Conservation (phyloP, 2,888 invertebrate genomes). For the Leptopilina syphax region DNA sequence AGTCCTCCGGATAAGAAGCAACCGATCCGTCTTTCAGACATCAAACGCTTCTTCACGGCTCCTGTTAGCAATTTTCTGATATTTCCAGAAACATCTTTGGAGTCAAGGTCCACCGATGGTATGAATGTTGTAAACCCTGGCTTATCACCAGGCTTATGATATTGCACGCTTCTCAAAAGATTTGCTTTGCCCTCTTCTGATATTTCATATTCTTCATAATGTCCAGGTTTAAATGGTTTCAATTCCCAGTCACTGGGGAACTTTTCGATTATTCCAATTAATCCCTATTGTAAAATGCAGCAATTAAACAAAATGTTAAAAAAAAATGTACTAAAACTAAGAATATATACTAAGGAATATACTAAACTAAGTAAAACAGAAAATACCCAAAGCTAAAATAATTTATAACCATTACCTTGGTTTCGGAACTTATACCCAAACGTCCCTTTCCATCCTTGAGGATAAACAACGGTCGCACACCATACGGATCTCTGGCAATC, state of each 20-base stretch:
- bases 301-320: too few relatives aligned
- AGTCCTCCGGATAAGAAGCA: constrained; percentile 92
- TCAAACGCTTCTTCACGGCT: constrained; percentile 89
- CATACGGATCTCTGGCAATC: constrained; percentile 88
- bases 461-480: constrained; percentile 87
- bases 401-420: constrained; percentile 73
- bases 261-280: constrained; percentile 75
- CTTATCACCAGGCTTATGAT: constrained; percentile 81
- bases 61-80: constrained; percentile 82
- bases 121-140: constrained; percentile 77
- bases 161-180: constrained; percentile 78
- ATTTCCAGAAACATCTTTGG: constrained; percentile 79
- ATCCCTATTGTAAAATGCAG: constrained; percentile 72
- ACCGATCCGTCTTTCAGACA: constrained; percentile 91
- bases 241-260: constrained; percentile 78
- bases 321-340: too few relatives aligned
- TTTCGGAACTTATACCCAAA: constrained; percentile 84
- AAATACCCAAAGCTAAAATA: too few relatives aligned
- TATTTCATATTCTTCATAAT: constrained; percentile 84
- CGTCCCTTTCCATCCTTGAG: constrained; percentile 79
- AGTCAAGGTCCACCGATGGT: constrained; percentile 77
- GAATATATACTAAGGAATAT: too few relatives aligned
- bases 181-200: constrained; percentile 80
- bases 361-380: too few relatives aligned
- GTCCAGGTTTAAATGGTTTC: constrained; percentile 87